phyloP scores from a whole-genome alignment of 2,888 invertebrate genomes.

The Allophyes oxyacanthae region DNA sequence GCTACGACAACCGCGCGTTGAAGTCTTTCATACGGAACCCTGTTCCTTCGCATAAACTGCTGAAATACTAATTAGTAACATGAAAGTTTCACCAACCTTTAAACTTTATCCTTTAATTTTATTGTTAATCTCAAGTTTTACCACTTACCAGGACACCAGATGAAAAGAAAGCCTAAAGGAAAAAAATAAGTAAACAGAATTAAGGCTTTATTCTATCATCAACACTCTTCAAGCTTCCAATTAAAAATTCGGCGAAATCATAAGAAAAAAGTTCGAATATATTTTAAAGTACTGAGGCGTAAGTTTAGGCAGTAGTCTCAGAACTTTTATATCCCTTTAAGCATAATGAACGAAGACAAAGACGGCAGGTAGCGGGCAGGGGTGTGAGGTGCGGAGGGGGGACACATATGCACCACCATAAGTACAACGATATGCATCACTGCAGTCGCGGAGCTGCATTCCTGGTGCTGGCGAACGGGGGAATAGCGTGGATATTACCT shows the following conservation, averaged over 20 bases:
- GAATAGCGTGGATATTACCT: slow-evolving; percentile 67
- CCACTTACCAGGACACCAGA: neutral
- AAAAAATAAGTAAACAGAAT: no score
- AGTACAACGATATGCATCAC: slow-evolving; percentile 87
- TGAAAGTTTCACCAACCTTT: neutral
- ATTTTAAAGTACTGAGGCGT: slow-evolving; percentile 8
- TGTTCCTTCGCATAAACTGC: slow-evolving; percentile 3
- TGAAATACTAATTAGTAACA: slow-evolving; percentile 16
- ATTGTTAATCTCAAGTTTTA: neutral
- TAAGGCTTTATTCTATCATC: neutral
- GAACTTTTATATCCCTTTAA: slow-evolving; percentile 63
- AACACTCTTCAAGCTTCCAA: neutral
- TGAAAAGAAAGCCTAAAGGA: no score
- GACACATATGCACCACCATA: slow-evolving; percentile 79
- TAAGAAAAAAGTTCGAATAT: no score
- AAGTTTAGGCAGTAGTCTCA: slow-evolving; percentile 32
- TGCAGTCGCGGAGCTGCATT: slow-evolving; percentile 87
- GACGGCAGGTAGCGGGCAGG: slow-evolving; percentile 68
- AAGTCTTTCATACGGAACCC: slow-evolving; percentile 73
- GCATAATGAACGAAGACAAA: slow-evolving; percentile 80
- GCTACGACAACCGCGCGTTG: slow-evolving; percentile 68
- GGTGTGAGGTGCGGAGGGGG: slow-evolving; percentile 38
- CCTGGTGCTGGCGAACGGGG: slow-evolving; percentile 73
- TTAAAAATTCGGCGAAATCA: neutral
- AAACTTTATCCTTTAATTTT: neutral